phyloP scores from a whole-genome alignment of 2,888 invertebrate species.

The Acleris cristana region DNA sequence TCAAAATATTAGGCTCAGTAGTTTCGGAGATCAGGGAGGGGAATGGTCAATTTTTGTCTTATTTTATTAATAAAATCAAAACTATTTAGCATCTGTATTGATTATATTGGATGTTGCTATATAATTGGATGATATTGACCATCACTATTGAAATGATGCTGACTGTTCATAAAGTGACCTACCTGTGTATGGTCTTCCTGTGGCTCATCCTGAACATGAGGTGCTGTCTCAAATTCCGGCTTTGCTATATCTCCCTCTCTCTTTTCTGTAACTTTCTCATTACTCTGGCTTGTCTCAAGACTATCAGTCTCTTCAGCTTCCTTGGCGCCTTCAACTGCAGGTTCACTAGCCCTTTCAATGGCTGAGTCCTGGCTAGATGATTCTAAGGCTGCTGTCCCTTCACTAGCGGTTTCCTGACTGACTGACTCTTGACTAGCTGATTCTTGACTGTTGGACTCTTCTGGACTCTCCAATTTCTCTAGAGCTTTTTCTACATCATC shows the following conservation, averaged over 20 bases:
- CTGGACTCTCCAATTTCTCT: slow-evolving; percentile 23
- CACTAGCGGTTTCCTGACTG: slow-evolving; percentile 15
- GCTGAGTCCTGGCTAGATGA: slow-evolving; percentile 43
- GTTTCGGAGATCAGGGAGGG: too few species aligned
- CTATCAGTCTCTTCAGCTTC: slow-evolving; percentile 41
- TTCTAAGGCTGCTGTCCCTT: slow-evolving; percentile 12
- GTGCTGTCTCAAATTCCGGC: slow-evolving; percentile 81
- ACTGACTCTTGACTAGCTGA: slow-evolving; percentile 30
- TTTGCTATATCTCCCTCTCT: slow-evolving; percentile 67
- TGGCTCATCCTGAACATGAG: slow-evolving; percentile 72
- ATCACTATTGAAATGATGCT: too few species aligned
- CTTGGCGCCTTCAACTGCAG: slow-evolving; percentile 39
- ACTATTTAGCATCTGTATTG: too few species aligned
- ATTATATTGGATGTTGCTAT: too few species aligned
- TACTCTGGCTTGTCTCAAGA: slow-evolving; percentile 39
- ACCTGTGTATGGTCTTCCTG: slow-evolving; percentile 79
- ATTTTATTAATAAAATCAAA: too few species aligned
- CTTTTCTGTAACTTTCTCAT: slow-evolving; percentile 50
- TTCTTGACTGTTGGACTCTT: slow-evolving; percentile 33
- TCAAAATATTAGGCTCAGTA: too few species aligned
- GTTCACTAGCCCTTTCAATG: slow-evolving; percentile 43
- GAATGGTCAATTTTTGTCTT: too few species aligned
- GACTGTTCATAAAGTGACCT: slow-evolving; percentile 36
- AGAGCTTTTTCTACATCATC: slow-evolving; percentile 5
- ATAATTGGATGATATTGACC: too few species aligned